Conservation (phyloP, 2,888 invertebrate genomes). For the Brachyopa scutellaris region DNA sequence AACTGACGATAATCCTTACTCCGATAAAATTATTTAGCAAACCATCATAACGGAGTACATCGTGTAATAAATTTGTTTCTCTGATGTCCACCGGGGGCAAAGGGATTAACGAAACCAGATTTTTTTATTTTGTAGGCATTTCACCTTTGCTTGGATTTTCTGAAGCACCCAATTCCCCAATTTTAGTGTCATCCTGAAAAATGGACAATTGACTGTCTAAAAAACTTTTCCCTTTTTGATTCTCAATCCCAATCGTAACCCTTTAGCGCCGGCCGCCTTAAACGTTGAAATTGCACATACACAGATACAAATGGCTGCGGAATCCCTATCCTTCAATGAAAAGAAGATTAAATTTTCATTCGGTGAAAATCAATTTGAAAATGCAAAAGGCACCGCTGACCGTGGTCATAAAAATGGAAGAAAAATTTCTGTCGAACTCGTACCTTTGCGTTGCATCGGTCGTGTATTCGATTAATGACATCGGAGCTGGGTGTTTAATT, state of each 20-base stretch:
- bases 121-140: neutral
- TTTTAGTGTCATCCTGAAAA: constrained; percentile 54
- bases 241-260: no score
- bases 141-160: neutral
- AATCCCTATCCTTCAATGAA: constrained; percentile 31
- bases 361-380: constrained; percentile 56
- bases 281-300: constrained; percentile 4
- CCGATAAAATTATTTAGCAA: no score
- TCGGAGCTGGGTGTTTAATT: constrained; percentile 55
- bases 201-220: constrained; percentile 40
- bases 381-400: constrained; percentile 14
- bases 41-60: no score
- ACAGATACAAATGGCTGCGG: constrained; percentile 1
- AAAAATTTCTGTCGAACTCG: neutral
- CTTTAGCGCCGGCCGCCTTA: neutral
- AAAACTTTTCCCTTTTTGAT: no score
- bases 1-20: no score
- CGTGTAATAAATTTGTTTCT: no score
- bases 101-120: no score
- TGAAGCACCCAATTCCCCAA: neutral
- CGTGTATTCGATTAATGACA: constrained; percentile 39
- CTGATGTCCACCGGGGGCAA: no score
- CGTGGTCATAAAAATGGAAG: constrained; percentile 51
- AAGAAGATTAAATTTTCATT: constrained; percentile 53
- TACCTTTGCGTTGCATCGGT: no score